Evolutionary conservation across 2,888 invertebrate species (phyloP).

Genomic region (Rhagonycha fulva): DNA sequence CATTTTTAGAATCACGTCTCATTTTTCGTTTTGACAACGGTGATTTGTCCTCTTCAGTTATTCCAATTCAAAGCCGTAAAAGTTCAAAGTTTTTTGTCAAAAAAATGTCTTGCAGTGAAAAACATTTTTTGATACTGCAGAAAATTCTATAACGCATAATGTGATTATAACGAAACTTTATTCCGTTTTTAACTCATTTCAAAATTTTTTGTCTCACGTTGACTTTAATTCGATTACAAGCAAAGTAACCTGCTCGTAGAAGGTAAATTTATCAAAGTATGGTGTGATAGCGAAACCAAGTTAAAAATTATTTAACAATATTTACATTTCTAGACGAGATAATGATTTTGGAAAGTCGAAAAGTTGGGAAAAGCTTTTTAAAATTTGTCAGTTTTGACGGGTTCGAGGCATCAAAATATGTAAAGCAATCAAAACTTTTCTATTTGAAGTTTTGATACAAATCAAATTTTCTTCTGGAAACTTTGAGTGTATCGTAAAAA

Average conservation of each 20-base stretch:
- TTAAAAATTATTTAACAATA: neutral
- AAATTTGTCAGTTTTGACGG: neutral
- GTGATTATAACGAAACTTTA: neutral
- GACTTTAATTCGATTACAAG: neutral
- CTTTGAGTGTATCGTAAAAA: neutral
- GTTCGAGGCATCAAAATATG: neutral
- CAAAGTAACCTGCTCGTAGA: neutral
- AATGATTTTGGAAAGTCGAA: neutral
- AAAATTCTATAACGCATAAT: too few relatives aligned
- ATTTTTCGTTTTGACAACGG: neutral
- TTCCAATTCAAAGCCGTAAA: neutral
- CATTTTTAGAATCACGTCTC: neutral
- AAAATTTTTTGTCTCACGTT: too few relatives aligned
- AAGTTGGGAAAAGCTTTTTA: neutral
- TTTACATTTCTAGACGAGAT: neutral
- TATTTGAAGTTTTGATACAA: neutral
- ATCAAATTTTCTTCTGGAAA: neutral
- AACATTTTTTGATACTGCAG: neutral
- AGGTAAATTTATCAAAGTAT: neutral
- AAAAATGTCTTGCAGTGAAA: neutral
- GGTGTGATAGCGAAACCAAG: neutral
- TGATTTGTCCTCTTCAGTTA: neutral
- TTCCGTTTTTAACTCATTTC: neutral
- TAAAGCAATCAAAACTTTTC: neutral
- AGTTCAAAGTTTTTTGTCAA: neutral